Conservation (phyloP, 2,113 vertebrate genomes). For the Dipodomys ordii region DNA sequence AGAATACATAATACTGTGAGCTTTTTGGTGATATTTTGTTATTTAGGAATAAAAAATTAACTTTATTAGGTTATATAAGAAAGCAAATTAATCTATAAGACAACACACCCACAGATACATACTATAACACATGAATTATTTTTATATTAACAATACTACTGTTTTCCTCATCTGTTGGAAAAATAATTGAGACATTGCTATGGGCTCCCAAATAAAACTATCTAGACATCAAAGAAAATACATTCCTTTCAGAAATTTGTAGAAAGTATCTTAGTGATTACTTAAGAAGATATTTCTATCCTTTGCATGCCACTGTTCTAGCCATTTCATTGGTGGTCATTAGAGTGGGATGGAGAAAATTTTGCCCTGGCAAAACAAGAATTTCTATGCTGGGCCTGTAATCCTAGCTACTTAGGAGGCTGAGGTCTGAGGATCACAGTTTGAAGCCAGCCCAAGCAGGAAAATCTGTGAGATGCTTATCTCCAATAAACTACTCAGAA, state of each 20-base stretch:
- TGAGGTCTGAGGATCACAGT: no score
- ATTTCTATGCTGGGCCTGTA: no score
- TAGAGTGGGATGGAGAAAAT: slow-evolving; percentile 11
- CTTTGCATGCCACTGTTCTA: neutral
- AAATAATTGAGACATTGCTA: slow-evolving; percentile 13
- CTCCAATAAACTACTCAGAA: no score
- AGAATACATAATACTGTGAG: neutral
- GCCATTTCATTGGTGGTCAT: neutral
- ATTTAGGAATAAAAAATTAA: slow-evolving; percentile 56
- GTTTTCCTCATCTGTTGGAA: neutral
- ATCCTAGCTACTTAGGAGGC: no score
- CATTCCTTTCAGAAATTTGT: slow-evolving; percentile 21
- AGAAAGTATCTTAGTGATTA: neutral
- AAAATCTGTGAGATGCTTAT: no score
- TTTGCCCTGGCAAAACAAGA: neutral
- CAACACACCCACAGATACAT: neutral
- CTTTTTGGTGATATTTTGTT: neutral
- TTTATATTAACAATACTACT: neutral
- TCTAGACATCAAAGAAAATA: slow-evolving; percentile 4
- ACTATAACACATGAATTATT: slow-evolving; percentile 1
- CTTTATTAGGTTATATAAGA: slow-evolving; percentile 44
- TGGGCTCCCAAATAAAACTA: neutral
- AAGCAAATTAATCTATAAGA: slow-evolving; percentile 50
- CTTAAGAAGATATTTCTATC: neutral
- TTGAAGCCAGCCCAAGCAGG: no score